Conservation (phyloP, 2,113 vertebrate species). For the Panthera leo region DNA sequence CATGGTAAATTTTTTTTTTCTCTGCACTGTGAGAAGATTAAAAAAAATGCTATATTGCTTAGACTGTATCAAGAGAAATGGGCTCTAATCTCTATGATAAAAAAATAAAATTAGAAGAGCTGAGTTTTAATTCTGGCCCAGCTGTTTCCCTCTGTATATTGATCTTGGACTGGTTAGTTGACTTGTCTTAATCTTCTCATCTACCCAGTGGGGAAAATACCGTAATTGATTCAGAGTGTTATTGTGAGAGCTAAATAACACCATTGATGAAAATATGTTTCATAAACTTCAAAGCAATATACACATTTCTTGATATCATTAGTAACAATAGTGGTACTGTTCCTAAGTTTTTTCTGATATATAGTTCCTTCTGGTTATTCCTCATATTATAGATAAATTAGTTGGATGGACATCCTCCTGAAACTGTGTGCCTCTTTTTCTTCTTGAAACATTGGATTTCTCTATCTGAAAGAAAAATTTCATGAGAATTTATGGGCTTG, state of each 20-base stretch:
- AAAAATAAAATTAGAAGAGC: background rate
- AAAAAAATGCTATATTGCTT: background rate
- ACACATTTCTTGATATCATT: background rate
- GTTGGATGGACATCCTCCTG: background rate
- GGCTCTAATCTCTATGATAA: background rate
- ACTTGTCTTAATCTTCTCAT: background rate
- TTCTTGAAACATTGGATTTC: background rate
- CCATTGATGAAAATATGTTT: background rate
- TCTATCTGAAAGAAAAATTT: slow-evolving; percentile 4
- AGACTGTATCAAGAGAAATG: background rate
- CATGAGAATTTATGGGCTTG: background rate
- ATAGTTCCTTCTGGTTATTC: background rate
- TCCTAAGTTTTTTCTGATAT: background rate
- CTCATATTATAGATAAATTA: background rate
- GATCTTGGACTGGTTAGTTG: background rate
- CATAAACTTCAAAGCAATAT: background rate
- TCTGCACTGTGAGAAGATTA: background rate
- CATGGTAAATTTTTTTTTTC: background rate
- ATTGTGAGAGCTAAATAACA: background rate
- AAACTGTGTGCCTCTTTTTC: background rate
- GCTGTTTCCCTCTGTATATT: background rate
- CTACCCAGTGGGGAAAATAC: background rate
- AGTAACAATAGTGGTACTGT: background rate
- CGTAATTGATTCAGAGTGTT: background rate
- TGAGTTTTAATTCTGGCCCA: background rate